These are phyloP conservation scores for Drosophila suboccidentalis DNA, from an alignment of 2,888 invertebrate species.

Conservation along the genomic window DNA sequence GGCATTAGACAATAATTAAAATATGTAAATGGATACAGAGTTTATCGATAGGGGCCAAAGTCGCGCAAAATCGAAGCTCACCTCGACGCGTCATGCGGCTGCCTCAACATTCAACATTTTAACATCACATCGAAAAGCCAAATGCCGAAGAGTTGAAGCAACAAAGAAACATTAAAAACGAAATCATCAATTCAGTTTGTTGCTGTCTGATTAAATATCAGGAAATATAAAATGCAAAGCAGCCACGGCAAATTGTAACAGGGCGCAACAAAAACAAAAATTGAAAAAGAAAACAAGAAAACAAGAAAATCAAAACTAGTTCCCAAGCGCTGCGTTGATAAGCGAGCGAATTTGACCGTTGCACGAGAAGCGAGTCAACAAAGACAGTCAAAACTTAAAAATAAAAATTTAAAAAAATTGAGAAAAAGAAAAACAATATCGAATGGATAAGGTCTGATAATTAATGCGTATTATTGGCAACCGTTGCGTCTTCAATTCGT, in stretches of 20 bases:
- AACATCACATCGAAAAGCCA: not conserved
- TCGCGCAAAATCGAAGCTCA: constrained; percentile 65
- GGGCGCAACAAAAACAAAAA: constrained; percentile 37
- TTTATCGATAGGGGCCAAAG: constrained; percentile 70
- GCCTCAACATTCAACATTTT: constrained; percentile 4
- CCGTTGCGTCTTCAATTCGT: constrained; percentile 50
- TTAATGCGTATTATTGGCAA: constrained; percentile 46
- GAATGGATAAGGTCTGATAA: constrained; percentile 29
- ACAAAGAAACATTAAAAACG: constrained; percentile 27
- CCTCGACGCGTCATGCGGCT: constrained; percentile 46
- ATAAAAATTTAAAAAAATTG: constrained; percentile 21
- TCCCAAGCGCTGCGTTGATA: constrained; percentile 54
- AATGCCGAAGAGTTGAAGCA: constrained; percentile 14
- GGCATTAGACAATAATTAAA: constrained; percentile 57
- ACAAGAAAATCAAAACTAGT: constrained; percentile 61
- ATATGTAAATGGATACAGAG: constrained; percentile 73
- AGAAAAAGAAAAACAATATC: constrained; percentile 18
- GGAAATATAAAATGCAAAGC: constrained; percentile 77
- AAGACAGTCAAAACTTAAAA: constrained; percentile 10
- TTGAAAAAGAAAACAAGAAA: constrained; percentile 11
- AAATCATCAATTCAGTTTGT: constrained; percentile 33
- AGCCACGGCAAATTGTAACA: constrained; percentile 72
- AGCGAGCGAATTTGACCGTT: constrained; percentile 59
- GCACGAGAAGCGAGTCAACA: constrained; percentile 41
- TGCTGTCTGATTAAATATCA: constrained; percentile 69